These are phyloP conservation scores for Aegotheles bennettii DNA, from an alignment of 2,113 vertebrate genomes.

Conservation along the genomic window DNA sequence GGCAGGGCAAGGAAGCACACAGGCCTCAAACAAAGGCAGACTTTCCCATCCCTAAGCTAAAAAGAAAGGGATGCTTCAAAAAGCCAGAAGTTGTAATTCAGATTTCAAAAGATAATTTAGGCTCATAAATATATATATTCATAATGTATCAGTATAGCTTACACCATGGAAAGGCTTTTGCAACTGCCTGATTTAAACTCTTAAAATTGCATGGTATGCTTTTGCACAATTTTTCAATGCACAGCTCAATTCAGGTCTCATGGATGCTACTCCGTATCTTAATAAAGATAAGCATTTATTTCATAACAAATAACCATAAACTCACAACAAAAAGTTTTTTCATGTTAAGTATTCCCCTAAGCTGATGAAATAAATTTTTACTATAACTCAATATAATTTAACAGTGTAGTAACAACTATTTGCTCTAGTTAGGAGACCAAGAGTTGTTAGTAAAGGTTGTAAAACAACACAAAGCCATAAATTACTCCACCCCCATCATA, in stretches of 20 bases:
- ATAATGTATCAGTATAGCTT: neutral
- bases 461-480: neutral
- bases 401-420: neutral
- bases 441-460: neutral
- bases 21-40: neutral
- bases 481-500: neutral
- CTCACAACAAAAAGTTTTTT: neutral
- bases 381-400: neutral
- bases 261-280: accelerated
- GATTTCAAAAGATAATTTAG: neutral
- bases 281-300: neutral
- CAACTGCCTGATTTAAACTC: neutral
- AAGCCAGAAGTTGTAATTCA: neutral
- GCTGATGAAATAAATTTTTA: neutral
- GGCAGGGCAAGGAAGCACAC: neutral
- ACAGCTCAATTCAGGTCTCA: neutral
- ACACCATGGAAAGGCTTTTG: neutral
- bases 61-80: neutral
- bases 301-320: neutral
- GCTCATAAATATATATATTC: neutral
- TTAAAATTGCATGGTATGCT: neutral
- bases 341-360: neutral
- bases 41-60: neutral
- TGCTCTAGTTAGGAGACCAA: neutral
- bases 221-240: accelerated